Evolutionary conservation across 2,113 vertebrate genomes (phyloP).

Genomic region (Ovis canadensis): DNA sequence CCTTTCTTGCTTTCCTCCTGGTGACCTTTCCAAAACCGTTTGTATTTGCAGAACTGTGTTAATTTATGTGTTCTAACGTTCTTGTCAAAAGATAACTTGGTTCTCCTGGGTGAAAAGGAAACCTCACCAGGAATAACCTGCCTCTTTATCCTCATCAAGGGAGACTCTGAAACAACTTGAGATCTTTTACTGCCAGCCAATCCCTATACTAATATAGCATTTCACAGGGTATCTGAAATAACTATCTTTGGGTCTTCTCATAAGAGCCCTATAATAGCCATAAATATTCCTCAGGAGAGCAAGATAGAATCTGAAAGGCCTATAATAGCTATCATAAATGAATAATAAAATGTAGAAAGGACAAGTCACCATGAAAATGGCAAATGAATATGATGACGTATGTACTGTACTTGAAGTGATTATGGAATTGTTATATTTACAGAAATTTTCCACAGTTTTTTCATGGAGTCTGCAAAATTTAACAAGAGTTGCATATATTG

Average conservation of each 20-base stretch:
- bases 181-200: conserved; percentile 79
- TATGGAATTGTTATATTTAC: conserved; percentile 81
- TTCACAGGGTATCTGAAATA: conserved; percentile 82
- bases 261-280: conserved; percentile 83
- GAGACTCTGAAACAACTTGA: conserved; percentile 80
- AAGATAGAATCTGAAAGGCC: conserved; percentile 82
- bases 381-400: conserved; percentile 82
- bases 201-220: conserved; percentile 81
- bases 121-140: conserved; percentile 61
- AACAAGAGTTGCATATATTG: conserved; percentile 25
- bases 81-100: conserved; percentile 60
- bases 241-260: conserved; percentile 83
- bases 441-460: conserved; percentile 78
- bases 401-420: conserved; percentile 79
- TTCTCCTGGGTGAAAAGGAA: conserved; percentile 70
- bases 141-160: conserved; percentile 81
- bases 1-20: conserved; percentile 15
- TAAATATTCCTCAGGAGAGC: conserved; percentile 86
- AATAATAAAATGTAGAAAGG: conserved; percentile 86
- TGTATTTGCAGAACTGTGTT: conserved; percentile 56
- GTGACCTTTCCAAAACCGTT: conserved; percentile 54
- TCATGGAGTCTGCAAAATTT: conserved; percentile 71
- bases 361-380: conserved; percentile 84
- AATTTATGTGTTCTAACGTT: conserved; percentile 65
- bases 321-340: conserved; percentile 87